Conservation (phyloP, 2,113 vertebrate species). For the Saccopteryx bilineata region DNA sequence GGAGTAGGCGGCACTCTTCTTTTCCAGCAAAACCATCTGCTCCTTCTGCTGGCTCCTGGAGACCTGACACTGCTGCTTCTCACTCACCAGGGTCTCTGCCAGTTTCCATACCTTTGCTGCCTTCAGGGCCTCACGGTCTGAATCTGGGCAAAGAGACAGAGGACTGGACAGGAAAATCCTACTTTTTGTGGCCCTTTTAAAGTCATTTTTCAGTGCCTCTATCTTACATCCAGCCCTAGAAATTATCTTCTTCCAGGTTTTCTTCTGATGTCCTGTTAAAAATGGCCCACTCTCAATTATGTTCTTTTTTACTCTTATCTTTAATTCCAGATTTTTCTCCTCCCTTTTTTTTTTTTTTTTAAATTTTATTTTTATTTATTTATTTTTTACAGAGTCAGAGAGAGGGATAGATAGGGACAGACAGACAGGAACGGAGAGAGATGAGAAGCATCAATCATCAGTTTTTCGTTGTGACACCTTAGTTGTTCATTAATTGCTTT, state of each 20-base stretch:
- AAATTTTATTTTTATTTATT: no score
- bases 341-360: no score
- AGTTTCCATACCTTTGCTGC: conserved; percentile 88
- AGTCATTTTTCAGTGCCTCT: background rate
- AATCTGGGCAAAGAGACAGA: conserved; percentile 84
- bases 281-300: background rate
- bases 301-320: conserved; percentile 13
- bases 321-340: background rate
- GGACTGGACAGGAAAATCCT: background rate
- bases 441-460: no score
- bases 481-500: no score
- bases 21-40: conserved; percentile 87
- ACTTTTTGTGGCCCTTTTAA: background rate
- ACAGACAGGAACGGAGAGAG: no score
- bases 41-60: conserved; percentile 86
- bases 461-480: no score
- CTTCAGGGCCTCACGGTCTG: conserved; percentile 88
- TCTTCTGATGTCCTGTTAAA: background rate
- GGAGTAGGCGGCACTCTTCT: conserved; percentile 85
- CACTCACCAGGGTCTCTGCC: conserved; percentile 86
- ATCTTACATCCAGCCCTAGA: background rate
- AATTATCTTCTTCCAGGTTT: background rate
- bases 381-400: no score
- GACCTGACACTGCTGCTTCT: conserved; percentile 87
- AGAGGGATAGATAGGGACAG: no score